phyloP scores from a whole-genome alignment of 2,113 vertebrate genomes.

The Peucedramus taeniatus region DNA sequence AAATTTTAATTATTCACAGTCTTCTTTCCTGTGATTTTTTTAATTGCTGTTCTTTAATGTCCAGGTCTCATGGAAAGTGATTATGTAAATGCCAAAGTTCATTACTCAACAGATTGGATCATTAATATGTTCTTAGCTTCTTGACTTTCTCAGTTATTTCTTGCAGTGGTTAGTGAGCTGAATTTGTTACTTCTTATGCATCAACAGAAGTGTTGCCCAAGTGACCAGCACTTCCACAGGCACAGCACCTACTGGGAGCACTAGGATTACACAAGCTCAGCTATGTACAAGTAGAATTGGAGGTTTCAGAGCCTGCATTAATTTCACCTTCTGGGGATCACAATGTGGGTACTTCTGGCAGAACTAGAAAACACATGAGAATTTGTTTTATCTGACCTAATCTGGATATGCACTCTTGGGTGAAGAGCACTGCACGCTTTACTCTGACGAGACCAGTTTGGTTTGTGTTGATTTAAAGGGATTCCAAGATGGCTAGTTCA shows the following conservation, averaged over 20 bases:
- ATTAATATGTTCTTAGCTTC: background rate
- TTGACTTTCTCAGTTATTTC: background rate
- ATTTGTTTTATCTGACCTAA: background rate
- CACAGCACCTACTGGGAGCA: background rate
- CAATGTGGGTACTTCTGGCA: background rate
- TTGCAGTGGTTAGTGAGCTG: background rate
- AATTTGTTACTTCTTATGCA: background rate
- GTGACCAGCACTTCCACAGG: background rate
- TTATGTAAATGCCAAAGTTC: background rate
- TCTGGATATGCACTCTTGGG: background rate
- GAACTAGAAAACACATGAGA: background rate
- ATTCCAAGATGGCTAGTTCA: background rate
- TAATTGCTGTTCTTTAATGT: background rate
- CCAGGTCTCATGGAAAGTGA: background rate
- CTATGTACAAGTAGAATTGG: background rate
- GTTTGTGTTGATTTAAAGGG: background rate
- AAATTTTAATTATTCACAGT: background rate
- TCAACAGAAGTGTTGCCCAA: background rate
- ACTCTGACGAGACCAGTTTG: background rate
- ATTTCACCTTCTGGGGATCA: background rate
- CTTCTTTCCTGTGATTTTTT: background rate
- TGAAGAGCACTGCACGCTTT: background rate
- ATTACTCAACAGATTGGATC: background rate
- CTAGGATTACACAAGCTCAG: background rate
- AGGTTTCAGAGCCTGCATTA: background rate